Evolutionary conservation across 2,113 vertebrate species (phyloP), one percentile per base, ranked within the genome.

Genomic region (Peromyscus maniculatus): DNA sequence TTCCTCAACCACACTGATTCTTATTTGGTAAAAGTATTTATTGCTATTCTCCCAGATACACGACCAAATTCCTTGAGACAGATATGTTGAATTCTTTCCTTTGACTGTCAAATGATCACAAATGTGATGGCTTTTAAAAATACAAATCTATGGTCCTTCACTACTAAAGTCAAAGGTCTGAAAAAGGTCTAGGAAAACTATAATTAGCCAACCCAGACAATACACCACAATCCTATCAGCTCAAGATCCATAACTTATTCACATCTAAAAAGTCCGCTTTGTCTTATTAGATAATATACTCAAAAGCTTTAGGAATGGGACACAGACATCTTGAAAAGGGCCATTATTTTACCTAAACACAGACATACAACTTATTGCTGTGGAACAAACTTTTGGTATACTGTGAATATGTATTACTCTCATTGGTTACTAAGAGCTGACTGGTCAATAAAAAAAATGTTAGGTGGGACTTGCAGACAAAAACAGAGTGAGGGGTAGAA

Each of bases 161-260:
- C 39, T 87, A 75, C 43, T 59, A 64, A 83, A 57, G 11, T 77
- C 39, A 62, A 36, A 49, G 49, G 9, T 57, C 21, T 71, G 21
- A 59, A 92, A 57, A 49, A 3, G 11, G 28, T 28, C 64, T 92
- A 16, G n/a, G 8, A 59, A 77, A 52, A 49, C 17, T 82, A 89
- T 89, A 57, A n/a, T 66, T 19, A 3, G 5, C 5, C 55, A n/a
- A 66, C 9, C 7, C 4, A 4, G 67, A 57, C 21, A 43, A 86
- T 75, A 7, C 16, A 79, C 16, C 46, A 57, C 49, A 84, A 87
- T 87, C 59, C 52, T 22, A 9, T 52, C 55, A 46, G 49, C 75
- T 95, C n/a, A 57, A 84, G 36, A 79, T 52, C 8, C 21, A 96
- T 77, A 80, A 83, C 39, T 82, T 57, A 80, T 79, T 87, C 74